Evolutionary conservation across 2,113 vertebrate species (phyloP).

Genomic region (Laticauda colubrina): DNA sequence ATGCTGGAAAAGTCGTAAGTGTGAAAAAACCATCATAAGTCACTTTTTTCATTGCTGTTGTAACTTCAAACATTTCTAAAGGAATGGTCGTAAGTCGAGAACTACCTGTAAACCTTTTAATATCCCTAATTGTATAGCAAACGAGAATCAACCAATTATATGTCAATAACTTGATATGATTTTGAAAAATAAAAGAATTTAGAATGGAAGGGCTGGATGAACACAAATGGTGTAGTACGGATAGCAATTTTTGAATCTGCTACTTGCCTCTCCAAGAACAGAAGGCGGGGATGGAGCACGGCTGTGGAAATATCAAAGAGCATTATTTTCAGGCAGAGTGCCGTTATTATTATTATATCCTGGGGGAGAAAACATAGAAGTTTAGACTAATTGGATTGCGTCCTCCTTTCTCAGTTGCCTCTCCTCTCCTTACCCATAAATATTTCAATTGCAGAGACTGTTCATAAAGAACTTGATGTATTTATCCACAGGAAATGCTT

Average conservation of each 20-base stretch:
- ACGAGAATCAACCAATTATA: constrained; percentile 23
- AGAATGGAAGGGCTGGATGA: not conserved
- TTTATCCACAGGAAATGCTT: not conserved
- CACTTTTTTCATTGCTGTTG: no score
- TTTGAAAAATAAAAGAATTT: constrained; percentile 2
- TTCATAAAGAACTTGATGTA: not conserved
- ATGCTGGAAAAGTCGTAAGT: no score
- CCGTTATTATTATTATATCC: not conserved
- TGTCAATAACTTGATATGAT: not conserved
- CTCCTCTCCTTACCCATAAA: not conserved
- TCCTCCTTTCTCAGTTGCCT: not conserved
- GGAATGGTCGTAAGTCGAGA: no score
- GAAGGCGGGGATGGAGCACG: not conserved
- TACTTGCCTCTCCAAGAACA: constrained; percentile 23
- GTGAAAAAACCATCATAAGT: no score
- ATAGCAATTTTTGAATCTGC: not conserved
- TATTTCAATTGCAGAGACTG: constrained; percentile 7
- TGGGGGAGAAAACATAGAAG: not conserved
- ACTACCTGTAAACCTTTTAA: not conserved
- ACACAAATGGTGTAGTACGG: not conserved
- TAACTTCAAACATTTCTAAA: no score
- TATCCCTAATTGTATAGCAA: constrained; percentile 42
- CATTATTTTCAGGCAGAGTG: not conserved
- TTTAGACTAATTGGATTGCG: constrained; percentile 14
- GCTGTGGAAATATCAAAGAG: not conserved